Percentiles rank a stretch among this genome's conserved stretches.
Conservation (phyloP, 2,113 vertebrate genomes). For the Oreochromis aureus region DNA sequence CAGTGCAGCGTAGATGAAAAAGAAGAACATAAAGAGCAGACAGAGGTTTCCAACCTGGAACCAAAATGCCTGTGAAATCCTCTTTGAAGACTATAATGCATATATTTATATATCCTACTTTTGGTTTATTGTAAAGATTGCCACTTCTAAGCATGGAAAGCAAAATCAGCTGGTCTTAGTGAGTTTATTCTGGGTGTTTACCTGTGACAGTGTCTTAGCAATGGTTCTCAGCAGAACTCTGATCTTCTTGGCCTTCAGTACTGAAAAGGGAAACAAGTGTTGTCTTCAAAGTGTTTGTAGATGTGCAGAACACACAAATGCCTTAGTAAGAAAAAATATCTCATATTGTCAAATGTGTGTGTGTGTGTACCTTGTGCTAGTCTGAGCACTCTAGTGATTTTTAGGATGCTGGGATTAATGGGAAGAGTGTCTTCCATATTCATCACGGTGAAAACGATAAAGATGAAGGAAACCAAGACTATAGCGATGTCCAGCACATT, state of each 20-base stretch:
- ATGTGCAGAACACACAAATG: background rate
- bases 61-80: background rate
- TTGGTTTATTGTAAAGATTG: background rate
- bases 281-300: background rate
- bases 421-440: background rate
- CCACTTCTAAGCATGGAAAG: background rate
- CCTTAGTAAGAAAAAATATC: background rate
- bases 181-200: background rate
- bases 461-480: background rate
- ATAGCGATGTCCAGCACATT: background rate
- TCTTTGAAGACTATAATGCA: background rate
- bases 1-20: constrained; percentile 92
- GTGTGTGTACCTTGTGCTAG: background rate
- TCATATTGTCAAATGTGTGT: background rate
- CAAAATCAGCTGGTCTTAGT: background rate
- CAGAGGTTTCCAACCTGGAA: constrained; percentile 89
- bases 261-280: background rate
- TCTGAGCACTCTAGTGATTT: background rate
- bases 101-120: background rate
- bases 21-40: constrained; percentile 90
- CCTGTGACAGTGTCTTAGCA: background rate
- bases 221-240: background rate
- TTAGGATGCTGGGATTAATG: background rate
- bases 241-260: background rate
- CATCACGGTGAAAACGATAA: background rate